Base-by-base conservation (phyloP, 1,140 invertebrate genomes). In the Sminthurides bifidus region DNA sequence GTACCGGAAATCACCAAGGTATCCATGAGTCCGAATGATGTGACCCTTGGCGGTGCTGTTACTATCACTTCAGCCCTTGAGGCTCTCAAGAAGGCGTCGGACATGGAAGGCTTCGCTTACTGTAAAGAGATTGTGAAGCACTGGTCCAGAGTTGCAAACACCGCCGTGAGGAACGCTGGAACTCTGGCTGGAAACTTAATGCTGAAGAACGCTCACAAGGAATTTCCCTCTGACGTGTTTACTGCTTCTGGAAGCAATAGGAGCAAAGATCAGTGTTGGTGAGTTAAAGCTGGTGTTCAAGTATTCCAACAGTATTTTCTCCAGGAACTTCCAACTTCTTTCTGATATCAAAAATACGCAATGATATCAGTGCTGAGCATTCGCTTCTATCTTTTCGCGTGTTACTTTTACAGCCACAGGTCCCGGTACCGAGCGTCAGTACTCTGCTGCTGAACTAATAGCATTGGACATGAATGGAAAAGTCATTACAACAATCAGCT, bases 391-490 rank as follows among this genome's bases (percentile, higher is more conserved):
- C n/a, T n/a, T n/a, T n/a, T n/a, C n/a, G n/a, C n/a, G n/a, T n/a
- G n/a, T n/a, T n/a, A n/a, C n/a, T n/a, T n/a, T n/a, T n/a, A n/a
- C n/a, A n/a, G n/a, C n/a, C n/a, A n/a, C n/a, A n/a, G n/a, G n/a
- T n/a, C n/a, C n/a, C n/a, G n/a, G n/a, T n/a, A n/a, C n/a, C n/a
- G n/a, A n/a, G n/a, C n/a, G n/a, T n/a, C n/a, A n/a, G n/a, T n/a
- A n/a, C n/a, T n/a, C n/a, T n/a, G n/a, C n/a, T n/a, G n/a, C n/a
- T n/a, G n/a, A n/a, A n/a, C n/a, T n/a, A n/a, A n/a, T n/a, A n/a
- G n/a, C n/a, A n/a, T n/a, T n/a, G 6, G 74, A 82, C 61, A 77
- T 85, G 75, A 73, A 68, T 19, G 74, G 77, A 21, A 82, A 81
- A 69, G 62, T 85, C 3, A 79, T 85, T 56, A 66, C 75, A 12